Base-by-base conservation (phyloP, 2,113 vertebrate species). In the Atractosteus spatula region DNA sequence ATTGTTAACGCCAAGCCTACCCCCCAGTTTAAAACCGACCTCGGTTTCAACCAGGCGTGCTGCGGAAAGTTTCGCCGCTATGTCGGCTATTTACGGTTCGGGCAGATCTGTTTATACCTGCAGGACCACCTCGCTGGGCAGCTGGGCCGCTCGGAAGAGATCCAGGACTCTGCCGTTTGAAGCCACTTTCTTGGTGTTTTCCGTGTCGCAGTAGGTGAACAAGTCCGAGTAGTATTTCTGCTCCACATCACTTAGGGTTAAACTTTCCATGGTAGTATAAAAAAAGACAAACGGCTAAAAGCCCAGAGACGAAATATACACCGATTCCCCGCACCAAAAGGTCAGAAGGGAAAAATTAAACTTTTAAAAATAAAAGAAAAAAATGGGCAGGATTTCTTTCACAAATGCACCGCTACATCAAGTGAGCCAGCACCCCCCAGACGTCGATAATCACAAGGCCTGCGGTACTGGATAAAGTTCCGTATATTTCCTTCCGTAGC, bases 221-320 rank as follows among this genome's bases (percentile, higher is more conserved):
- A 98, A 87, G 70, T 98, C 96, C 83, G 95, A 96, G 84, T 97
- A 98, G 78, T 97, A 98, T 81, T 95, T 97, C 92, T 98, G 96
- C 90, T 98, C 96, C 74, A 94, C 91, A 73, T 98, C 96, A 81
- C 87, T 98, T 83, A 98, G 84, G 84, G 96, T 96, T 83, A 97
- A 91, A 87, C 95, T 95, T 88, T 98, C 96, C 96, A 98, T 98
- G 69, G 77, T 89, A 68, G 79, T 69, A 77, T 80, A 74, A 66
- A 74, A 62, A 74, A 64, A 55, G 68, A 12, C 55, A 13, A 57
- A 66, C 61, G 54, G 66, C 74, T 8, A 64, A 51, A 63, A 55
- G 72, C 29, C 29, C 29, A 29, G 29, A 29, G 29, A 54, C 63
- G 44, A 51, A 71, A 71, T 29, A 63, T 55, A 59, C 54, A 41